Evolutionary conservation across 2,113 vertebrate species (phyloP).

Genomic region (Proteles cristata): DNA sequence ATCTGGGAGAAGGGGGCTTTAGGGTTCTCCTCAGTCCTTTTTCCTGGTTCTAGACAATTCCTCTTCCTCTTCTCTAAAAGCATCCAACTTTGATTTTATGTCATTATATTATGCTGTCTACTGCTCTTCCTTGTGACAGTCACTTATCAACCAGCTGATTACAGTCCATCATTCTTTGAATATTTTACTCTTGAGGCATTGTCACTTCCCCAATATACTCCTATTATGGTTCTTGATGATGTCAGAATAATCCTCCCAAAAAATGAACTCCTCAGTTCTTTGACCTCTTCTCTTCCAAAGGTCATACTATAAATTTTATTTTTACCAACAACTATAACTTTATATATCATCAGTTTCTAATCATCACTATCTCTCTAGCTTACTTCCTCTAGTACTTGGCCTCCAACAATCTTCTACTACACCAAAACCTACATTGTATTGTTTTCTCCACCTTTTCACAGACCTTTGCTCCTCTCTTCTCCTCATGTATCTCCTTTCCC

Average conservation of each 20-base stretch:
- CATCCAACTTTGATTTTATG: background rate
- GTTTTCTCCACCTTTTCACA: background rate
- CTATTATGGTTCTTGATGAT: background rate
- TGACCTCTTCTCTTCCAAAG: background rate
- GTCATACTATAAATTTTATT: background rate
- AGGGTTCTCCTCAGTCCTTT: background rate
- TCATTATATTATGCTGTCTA: background rate
- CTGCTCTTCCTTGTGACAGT: background rate
- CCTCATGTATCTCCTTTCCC: background rate
- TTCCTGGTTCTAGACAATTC: background rate
- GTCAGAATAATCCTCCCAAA: background rate
- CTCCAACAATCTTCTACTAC: background rate
- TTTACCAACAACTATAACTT: background rate
- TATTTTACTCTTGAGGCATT: background rate
- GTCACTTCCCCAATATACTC: background rate
- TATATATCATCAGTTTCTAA: background rate
- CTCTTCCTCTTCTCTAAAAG: background rate
- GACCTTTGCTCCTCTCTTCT: background rate
- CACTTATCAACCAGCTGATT: background rate
- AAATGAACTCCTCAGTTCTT: background rate
- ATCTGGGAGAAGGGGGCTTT: too few species aligned
- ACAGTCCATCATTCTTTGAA: background rate
- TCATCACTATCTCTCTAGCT: background rate
- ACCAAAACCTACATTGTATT: background rate
- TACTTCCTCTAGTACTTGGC: background rate